Conservation (phyloP, 2,797 vertebrate species). For the Macropodus opercularis region DNA sequence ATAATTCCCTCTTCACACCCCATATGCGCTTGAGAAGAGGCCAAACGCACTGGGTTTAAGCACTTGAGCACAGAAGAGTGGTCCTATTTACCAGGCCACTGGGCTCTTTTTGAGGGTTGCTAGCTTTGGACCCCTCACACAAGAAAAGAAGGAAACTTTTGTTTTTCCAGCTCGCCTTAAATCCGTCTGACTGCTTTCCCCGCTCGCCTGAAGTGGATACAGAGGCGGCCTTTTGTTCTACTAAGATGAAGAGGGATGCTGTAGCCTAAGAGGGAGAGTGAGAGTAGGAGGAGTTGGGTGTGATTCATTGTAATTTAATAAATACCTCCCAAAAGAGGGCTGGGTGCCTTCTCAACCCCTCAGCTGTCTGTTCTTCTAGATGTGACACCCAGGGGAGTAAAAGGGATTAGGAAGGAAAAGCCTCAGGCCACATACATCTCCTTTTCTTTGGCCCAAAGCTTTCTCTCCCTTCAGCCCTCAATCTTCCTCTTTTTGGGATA, state of each 20-base stretch:
- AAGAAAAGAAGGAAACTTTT: slow-evolving; percentile 64
- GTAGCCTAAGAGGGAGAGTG: slow-evolving; percentile 44
- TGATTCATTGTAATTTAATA: slow-evolving; percentile 69
- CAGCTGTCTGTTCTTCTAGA: slow-evolving; percentile 50
- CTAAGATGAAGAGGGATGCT: slow-evolving; percentile 65
- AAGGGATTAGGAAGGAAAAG: slow-evolving; percentile 66
- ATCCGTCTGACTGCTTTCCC: slow-evolving; percentile 58
- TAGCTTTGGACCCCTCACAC: slow-evolving; percentile 64
- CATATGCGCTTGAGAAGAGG: slow-evolving; percentile 40
- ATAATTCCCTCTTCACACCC: slow-evolving; percentile 42
- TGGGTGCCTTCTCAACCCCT: slow-evolving; percentile 61
- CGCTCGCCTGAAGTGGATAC: slow-evolving; percentile 68
- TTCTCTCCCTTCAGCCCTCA: slow-evolving; percentile 30
- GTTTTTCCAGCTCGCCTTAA: slow-evolving; percentile 61
- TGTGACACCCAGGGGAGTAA: slow-evolving; percentile 64
- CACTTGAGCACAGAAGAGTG: slow-evolving; percentile 62
- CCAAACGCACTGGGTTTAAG: slow-evolving; percentile 54
- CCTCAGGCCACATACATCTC: slow-evolving; percentile 54
- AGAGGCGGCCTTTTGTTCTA: slow-evolving; percentile 71
- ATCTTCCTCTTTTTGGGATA: slow-evolving; percentile 33
- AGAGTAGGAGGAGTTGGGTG: slow-evolving; percentile 53
- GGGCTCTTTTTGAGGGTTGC: slow-evolving; percentile 53
- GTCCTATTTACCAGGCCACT: slow-evolving; percentile 62
- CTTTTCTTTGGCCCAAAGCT: slow-evolving; percentile 43
- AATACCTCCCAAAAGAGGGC: slow-evolving; percentile 54